A percentile compares a stretch with the other conserved stretches of the same genome.
These are phyloP conservation scores for Chaunax sp. DNA, from an alignment of 2,797 vertebrate genomes.

Conservation along the genomic window DNA sequence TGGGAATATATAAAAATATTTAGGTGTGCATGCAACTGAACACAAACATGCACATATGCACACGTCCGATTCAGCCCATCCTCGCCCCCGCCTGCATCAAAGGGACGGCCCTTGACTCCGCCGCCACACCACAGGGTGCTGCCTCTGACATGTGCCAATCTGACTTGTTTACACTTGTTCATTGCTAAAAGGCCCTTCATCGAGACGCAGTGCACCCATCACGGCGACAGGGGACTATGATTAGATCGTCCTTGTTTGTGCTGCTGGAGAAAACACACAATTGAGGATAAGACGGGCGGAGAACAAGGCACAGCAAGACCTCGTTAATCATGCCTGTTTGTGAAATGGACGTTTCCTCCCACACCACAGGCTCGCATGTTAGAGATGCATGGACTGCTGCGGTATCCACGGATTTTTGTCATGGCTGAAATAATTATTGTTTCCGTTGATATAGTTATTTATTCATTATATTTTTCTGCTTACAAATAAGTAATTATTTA, in stretches of 20 bases:
- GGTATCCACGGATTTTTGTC: too few species aligned
- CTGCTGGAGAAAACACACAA: constrained; percentile 35
- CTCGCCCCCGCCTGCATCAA: neutral
- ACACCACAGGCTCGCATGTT: constrained; percentile 28
- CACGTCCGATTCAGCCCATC: neutral
- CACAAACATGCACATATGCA: constrained; percentile 3
- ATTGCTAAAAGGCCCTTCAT: constrained; percentile 57
- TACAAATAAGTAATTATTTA: neutral
- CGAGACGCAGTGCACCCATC: constrained; percentile 10
- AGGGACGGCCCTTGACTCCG: constrained; percentile 8
- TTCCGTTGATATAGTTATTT: too few species aligned
- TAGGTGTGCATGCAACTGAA: neutral
- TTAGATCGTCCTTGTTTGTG: constrained; percentile 58
- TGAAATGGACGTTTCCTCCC: constrained; percentile 33
- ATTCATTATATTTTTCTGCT: neutral
- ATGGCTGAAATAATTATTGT: too few species aligned
- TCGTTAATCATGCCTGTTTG: constrained; percentile 53
- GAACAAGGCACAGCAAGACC: constrained; percentile 16
- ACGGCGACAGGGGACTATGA: constrained; percentile 45
- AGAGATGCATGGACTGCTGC: constrained; percentile 9
- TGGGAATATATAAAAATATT: neutral
- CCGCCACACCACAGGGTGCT: constrained; percentile 17
- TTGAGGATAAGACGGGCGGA: constrained; percentile 7
- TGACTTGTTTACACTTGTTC: constrained; percentile 55
- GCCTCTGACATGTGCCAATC: constrained; percentile 56